phyloP scores from a whole-genome alignment of 1,140 invertebrate genomes.

The Pogonus chalceus region DNA sequence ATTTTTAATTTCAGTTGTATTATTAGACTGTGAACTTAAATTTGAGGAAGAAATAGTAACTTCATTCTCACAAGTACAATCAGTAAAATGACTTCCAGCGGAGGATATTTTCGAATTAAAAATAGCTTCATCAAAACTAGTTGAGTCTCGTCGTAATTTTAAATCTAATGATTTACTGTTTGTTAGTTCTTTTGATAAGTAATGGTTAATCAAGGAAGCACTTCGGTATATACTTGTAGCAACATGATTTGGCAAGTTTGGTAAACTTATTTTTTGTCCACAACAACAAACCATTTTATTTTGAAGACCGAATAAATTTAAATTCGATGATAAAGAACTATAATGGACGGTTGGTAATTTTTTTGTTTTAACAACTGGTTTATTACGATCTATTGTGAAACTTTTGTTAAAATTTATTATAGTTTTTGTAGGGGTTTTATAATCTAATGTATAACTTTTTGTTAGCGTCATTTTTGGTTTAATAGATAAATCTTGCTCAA shows the following conservation, averaged over 20 bases:
- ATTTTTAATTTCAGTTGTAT: too few species aligned
- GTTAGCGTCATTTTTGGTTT: neutral
- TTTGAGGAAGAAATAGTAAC: too few species aligned
- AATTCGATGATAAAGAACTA: neutral
- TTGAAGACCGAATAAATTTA: neutral
- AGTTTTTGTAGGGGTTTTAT: too few species aligned
- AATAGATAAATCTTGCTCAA: too few species aligned
- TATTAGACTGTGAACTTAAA: too few species aligned
- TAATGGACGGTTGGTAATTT: neutral
- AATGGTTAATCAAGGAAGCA: neutral
- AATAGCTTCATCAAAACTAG: neutral
- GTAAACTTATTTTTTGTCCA: neutral
- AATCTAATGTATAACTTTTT: neutral
- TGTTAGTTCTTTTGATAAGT: neutral
- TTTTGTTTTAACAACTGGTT: too few species aligned
- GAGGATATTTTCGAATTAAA: neutral
- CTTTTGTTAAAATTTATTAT: too few species aligned
- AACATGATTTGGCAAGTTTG: neutral
- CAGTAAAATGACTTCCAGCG: neutral
- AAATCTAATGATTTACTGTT: neutral
- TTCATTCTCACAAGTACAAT: slow-evolving; percentile 1
- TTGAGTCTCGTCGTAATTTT: neutral
- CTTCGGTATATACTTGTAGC: neutral
- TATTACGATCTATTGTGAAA: too few species aligned
- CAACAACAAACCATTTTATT: neutral